phyloP scores from a whole-genome alignment of 2,797 vertebrate species.

The Cyclopterus lumpus region DNA sequence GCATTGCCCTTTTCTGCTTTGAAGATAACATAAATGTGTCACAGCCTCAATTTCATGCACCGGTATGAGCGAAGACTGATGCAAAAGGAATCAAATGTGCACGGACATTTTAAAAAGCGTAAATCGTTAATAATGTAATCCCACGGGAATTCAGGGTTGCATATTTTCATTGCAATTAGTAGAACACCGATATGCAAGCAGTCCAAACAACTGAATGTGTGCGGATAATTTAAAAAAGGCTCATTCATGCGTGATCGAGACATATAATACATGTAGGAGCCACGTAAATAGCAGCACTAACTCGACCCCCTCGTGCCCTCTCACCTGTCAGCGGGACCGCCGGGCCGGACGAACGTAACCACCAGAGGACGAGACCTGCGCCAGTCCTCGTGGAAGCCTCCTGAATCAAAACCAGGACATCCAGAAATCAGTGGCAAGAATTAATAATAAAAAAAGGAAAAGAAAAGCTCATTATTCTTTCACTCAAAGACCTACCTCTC shows the following conservation, averaged over 20 bases:
- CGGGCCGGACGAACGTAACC: conserved; percentile 91
- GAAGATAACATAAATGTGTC: conserved; percentile 60
- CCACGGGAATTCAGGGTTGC: background rate
- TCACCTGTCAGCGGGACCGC: conserved; percentile 97
- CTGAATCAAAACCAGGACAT: conserved; percentile 79
- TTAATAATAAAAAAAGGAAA: background rate
- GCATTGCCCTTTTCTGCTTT: conserved; percentile 66
- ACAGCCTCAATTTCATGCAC: conserved; percentile 46
- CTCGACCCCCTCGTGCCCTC: conserved; percentile 7
- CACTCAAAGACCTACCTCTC: conserved; percentile 85
- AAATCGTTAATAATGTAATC: background rate
- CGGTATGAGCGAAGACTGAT: conserved; percentile 6
- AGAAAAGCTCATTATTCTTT: background rate
- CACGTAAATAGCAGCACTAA: conserved; percentile 23
- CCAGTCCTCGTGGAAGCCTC: conserved; percentile 97
- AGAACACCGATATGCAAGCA: conserved; percentile 15
- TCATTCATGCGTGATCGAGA: conserved; percentile 30
- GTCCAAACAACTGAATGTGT: background rate
- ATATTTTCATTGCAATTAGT: conserved; percentile 18
- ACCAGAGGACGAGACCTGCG: conserved; percentile 93
- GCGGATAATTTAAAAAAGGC: conserved; percentile 25
- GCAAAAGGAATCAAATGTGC: background rate
- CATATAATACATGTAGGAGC: conserved; percentile 10
- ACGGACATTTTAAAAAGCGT: background rate
- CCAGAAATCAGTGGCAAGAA: background rate